Conservation (phyloP, 1,140 invertebrate genomes). For the Heterodera carotae region DNA sequence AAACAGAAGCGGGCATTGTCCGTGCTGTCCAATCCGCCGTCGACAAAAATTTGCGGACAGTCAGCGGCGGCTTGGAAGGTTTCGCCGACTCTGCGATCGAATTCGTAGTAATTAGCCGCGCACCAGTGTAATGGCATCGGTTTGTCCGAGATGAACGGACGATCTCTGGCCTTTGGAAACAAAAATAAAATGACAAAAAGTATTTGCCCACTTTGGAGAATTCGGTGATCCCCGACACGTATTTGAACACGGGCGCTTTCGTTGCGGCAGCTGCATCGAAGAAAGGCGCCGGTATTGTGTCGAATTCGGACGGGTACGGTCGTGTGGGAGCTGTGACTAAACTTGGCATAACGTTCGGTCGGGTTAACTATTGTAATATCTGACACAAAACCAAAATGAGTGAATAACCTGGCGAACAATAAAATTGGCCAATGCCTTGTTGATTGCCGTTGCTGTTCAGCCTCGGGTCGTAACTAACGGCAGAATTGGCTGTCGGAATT, state of each 20-base stretch:
- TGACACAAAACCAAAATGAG: too few species aligned
- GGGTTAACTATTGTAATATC: too few species aligned
- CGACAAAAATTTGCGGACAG: constrained; percentile 34
- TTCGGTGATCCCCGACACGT: constrained; percentile 40
- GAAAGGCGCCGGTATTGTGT: not conserved
- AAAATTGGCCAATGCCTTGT: not conserved
- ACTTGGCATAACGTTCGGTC: too few species aligned
- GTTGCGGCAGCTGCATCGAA: not conserved
- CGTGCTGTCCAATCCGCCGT: constrained; percentile 39
- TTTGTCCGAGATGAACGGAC: constrained; percentile 36
- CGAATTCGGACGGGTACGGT: not conserved
- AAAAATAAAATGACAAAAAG: constrained; percentile 2
- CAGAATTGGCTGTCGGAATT: not conserved
- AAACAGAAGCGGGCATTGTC: constrained; percentile 38
- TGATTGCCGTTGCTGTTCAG: not conserved
- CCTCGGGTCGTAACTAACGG: not conserved
- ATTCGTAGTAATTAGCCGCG: constrained; percentile 43
- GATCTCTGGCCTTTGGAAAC: constrained; percentile 29
- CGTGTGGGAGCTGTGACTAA: too few species aligned
- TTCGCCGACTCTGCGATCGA: constrained; percentile 33
- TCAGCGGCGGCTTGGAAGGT: constrained; percentile 40
- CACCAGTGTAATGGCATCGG: constrained; percentile 40
- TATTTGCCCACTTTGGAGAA: constrained; percentile 17
- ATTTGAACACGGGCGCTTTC: constrained; percentile 27
- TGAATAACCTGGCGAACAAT: not conserved